phyloP scores from a whole-genome alignment of 2,888 invertebrate species.

The Andrena marginata region DNA sequence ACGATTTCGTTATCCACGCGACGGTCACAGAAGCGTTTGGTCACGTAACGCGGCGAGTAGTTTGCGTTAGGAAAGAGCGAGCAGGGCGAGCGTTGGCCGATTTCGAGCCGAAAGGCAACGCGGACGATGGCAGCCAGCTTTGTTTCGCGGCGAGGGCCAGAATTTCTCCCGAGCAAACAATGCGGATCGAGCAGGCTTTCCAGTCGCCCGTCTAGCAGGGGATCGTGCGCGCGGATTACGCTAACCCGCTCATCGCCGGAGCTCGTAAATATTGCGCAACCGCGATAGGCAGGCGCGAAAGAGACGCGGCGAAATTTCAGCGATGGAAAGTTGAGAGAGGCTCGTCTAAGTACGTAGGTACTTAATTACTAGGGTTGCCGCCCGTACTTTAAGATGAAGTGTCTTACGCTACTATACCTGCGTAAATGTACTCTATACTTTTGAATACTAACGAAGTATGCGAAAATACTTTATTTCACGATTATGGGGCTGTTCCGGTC shows the following conservation, averaged over 20 bases:
- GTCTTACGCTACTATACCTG: too few species aligned
- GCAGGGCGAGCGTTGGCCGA: background rate
- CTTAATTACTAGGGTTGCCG: background rate
- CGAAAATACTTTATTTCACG: too few species aligned
- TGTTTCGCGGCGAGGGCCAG: background rate
- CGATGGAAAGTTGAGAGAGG: slow-evolving; percentile 62
- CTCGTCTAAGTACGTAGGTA: slow-evolving; percentile 8
- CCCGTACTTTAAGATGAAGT: too few species aligned
- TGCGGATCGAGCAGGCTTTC: background rate
- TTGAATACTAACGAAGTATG: too few species aligned
- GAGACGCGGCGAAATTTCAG: slow-evolving; percentile 51
- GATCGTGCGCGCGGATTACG: background rate
- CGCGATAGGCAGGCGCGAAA: slow-evolving; percentile 35
- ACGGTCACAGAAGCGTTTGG: too few species aligned
- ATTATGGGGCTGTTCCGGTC: too few species aligned
- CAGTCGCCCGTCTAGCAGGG: background rate
- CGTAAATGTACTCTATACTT: too few species aligned
- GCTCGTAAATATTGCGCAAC: slow-evolving; percentile 64
- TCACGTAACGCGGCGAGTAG: too few species aligned
- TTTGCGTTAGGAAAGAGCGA: too few species aligned
- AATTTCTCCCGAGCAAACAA: background rate
- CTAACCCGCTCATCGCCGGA: slow-evolving; percentile 3
- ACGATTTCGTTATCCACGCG: too few species aligned
- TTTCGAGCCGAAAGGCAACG: background rate
- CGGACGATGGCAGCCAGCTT: background rate